Conservation (phyloP, 2,113 vertebrate species). For the Otus sunia region DNA sequence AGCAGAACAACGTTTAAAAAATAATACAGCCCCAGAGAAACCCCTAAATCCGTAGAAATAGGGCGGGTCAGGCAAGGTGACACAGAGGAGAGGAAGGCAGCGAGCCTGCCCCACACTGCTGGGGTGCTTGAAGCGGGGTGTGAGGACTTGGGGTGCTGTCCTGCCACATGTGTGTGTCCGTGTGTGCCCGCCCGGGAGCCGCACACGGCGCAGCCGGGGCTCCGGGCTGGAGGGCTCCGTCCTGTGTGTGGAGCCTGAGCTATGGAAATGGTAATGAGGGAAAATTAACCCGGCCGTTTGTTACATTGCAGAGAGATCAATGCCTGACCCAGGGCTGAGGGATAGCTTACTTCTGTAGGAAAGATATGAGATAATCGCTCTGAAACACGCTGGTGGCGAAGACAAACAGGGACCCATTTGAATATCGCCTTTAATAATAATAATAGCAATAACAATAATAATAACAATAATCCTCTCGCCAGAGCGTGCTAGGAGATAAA, state of each 20-base stretch:
- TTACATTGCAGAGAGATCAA: slow-evolving; percentile 75
- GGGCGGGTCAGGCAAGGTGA: background rate
- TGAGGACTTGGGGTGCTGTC: background rate
- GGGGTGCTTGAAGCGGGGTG: background rate
- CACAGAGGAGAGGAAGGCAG: background rate
- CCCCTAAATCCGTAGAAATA: background rate
- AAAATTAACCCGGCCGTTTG: slow-evolving; percentile 81
- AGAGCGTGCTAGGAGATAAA: background rate
- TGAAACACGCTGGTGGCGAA: slow-evolving; percentile 28
- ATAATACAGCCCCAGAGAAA: background rate
- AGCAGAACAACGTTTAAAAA: slow-evolving; percentile 49
- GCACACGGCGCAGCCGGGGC: slow-evolving; percentile 10
- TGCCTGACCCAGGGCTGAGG: slow-evolving; percentile 69
- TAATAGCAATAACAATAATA: background rate
- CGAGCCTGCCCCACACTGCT: background rate
- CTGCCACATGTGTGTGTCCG: background rate
- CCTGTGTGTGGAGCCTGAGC: slow-evolving; percentile 56
- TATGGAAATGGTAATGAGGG: slow-evolving; percentile 82
- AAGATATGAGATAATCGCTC: slow-evolving; percentile 75
- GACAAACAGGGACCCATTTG: background rate
- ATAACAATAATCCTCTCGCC: background rate
- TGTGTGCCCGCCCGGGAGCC: background rate
- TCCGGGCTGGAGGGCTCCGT: slow-evolving; percentile 17
- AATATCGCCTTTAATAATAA: background rate
- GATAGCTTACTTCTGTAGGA: slow-evolving; percentile 52